These are phyloP conservation scores for Griposia aprilina DNA, from an alignment of 2,888 invertebrate species.

Conservation along the genomic window DNA sequence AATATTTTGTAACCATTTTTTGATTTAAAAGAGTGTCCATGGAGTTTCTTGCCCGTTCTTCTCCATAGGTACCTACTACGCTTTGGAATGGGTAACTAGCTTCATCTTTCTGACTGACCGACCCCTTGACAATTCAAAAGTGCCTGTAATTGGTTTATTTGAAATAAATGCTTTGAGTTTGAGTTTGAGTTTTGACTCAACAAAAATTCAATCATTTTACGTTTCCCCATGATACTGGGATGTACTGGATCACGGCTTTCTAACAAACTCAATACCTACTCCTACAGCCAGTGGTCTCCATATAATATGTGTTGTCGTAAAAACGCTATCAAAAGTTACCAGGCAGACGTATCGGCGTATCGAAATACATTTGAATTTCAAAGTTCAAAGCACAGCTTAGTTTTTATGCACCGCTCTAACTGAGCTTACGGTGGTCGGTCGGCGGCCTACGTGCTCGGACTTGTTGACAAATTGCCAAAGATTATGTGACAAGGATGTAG, in stretches of 20 bases:
- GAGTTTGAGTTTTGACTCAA: too few species aligned
- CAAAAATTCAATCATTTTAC: neutral
- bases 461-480: slow-evolving; percentile 80
- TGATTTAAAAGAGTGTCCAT: too few species aligned
- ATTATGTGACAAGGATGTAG: slow-evolving; percentile 58
- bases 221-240: too few species aligned
- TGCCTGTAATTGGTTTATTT: too few species aligned
- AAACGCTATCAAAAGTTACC: slow-evolving; percentile 71
- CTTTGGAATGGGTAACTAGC: too few species aligned
- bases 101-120: too few species aligned
- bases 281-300: slow-evolving; percentile 5
- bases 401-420: slow-evolving; percentile 90
- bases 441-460: slow-evolving; percentile 85
- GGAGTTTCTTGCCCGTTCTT: too few species aligned
- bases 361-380: slow-evolving; percentile 89
- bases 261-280: neutral
- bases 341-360: slow-evolving; percentile 81
- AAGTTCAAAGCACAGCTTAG: slow-evolving; percentile 87
- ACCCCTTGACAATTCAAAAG: too few species aligned
- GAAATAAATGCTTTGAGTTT: too few species aligned
- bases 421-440: slow-evolving; percentile 88
- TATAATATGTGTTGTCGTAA: slow-evolving; percentile 57
- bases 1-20: too few species aligned
- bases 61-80: too few species aligned
- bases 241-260: neutral